Conservation (phyloP, 2,113 vertebrate species). For the Neogale vison region DNA sequence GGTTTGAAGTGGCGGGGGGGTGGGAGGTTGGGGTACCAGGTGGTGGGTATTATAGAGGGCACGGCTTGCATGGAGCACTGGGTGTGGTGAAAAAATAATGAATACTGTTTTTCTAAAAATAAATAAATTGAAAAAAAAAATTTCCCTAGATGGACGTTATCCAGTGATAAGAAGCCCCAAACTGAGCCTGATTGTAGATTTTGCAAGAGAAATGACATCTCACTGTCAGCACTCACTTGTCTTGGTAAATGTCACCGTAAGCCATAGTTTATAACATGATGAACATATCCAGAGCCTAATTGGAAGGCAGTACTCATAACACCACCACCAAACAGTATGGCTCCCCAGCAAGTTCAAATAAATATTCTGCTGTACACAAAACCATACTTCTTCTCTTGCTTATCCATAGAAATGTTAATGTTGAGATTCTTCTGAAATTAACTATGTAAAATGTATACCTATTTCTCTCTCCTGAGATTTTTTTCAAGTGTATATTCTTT, state of each 20-base stretch:
- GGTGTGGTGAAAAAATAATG: too few species aligned
- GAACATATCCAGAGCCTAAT: background rate
- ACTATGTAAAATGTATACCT: background rate
- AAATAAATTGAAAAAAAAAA: too few species aligned
- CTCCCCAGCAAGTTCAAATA: background rate
- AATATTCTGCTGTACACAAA: background rate
- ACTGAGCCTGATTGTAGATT: background rate
- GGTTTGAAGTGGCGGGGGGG: too few species aligned
- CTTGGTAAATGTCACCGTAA: background rate
- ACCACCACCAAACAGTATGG: background rate
- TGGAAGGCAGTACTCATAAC: background rate
- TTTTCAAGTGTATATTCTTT: background rate
- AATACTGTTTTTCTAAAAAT: too few species aligned
- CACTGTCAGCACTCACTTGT: background rate
- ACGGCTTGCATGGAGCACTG: too few species aligned
- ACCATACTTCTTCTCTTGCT: background rate
- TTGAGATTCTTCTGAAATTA: constrained; percentile 44
- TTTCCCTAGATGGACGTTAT: constrained; percentile 15
- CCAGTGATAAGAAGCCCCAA: background rate
- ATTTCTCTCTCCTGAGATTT: background rate
- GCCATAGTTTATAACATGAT: background rate
- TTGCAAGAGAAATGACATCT: background rate
- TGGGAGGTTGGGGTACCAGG: too few species aligned
- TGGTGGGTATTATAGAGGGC: too few species aligned
- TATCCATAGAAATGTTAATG: background rate